Percentiles rank a stretch among this genome's conserved stretches.
Evolutionary conservation across 2,888 invertebrate species (phyloP).

Genomic region (Spatulosminthurus flaviceps): DNA sequence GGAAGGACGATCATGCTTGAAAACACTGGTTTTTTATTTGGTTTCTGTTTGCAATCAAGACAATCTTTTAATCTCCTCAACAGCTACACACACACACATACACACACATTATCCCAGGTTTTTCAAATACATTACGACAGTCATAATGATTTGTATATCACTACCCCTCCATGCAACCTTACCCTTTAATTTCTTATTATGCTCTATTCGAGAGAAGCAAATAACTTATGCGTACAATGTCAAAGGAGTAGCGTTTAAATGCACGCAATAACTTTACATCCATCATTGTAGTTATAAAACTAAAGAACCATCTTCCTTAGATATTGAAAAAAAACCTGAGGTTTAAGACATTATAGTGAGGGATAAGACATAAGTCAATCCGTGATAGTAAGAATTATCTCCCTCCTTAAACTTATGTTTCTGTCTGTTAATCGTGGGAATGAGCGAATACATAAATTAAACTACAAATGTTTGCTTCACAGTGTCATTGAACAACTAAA

Average conservation of each 20-base stretch:
- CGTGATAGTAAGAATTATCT: no score
- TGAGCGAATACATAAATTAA: constrained; percentile 15
- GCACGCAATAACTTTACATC: constrained; percentile 7
- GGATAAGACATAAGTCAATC: neutral
- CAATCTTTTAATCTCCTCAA: neutral
- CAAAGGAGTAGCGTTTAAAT: constrained; percentile 21
- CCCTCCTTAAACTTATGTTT: neutral
- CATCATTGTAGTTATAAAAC: neutral
- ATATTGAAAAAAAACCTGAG: no score
- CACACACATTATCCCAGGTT: constrained; percentile 7
- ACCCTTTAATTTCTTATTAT: neutral
- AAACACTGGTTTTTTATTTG: neutral
- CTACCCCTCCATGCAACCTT: neutral
- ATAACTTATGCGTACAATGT: constrained; percentile 15
- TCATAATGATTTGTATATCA: neutral
- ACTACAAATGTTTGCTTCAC: neutral
- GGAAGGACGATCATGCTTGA: no score
- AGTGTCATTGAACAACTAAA: constrained; percentile 1
- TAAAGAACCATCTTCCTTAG: neutral
- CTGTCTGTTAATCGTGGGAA: constrained; percentile 38
- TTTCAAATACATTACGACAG: constrained; percentile 20
- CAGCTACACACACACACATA: neutral
- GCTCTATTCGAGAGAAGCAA: neutral
- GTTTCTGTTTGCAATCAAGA: constrained; percentile 1
- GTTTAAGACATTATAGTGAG: no score